Evolutionary conservation across 1,140 invertebrate genomes (phyloP).

Genomic region (Pollicipes pollicipes): DNA sequence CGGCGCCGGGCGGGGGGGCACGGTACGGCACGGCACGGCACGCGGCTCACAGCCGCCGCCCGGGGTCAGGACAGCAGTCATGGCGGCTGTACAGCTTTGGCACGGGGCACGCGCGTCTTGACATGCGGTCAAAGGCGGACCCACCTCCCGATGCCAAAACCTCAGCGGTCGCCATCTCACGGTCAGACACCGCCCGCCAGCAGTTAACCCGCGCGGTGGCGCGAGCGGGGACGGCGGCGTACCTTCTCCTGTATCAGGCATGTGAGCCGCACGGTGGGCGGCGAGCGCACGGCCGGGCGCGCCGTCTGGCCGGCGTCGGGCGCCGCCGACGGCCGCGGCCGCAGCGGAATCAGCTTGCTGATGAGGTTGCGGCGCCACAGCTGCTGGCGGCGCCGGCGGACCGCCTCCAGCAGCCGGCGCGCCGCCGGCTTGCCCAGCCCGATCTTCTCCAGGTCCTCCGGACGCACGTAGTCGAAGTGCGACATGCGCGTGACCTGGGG

Average conservation of each 20-base stretch:
- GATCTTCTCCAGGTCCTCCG: constrained; percentile 84
- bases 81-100: no score
- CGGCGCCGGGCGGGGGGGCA: no score
- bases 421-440: constrained; percentile 84
- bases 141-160: no score
- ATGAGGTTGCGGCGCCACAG: constrained; percentile 64
- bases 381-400: constrained; percentile 74
- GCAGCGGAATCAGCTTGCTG: constrained; percentile 54
- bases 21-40: no score
- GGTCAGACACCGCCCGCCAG: no score
- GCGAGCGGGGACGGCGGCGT: no score
- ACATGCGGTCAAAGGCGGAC: no score
- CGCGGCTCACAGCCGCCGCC: no score
- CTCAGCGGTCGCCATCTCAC: no score
- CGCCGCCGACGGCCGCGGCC: constrained; percentile 9
- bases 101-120: no score
- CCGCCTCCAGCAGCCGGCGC: constrained; percentile 68
- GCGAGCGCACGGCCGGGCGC: background rate
- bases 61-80: no score
- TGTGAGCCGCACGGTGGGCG: constrained; percentile 33
- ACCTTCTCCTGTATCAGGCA: constrained; percentile 79
- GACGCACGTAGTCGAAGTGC: constrained; percentile 89
- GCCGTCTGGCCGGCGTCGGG: constrained; percentile 24
- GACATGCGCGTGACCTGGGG: constrained; percentile 57
- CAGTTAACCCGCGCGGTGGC: no score